Evolutionary conservation across 2,797 vertebrate species (phyloP).

Genomic region (Falco columbarius): DNA sequence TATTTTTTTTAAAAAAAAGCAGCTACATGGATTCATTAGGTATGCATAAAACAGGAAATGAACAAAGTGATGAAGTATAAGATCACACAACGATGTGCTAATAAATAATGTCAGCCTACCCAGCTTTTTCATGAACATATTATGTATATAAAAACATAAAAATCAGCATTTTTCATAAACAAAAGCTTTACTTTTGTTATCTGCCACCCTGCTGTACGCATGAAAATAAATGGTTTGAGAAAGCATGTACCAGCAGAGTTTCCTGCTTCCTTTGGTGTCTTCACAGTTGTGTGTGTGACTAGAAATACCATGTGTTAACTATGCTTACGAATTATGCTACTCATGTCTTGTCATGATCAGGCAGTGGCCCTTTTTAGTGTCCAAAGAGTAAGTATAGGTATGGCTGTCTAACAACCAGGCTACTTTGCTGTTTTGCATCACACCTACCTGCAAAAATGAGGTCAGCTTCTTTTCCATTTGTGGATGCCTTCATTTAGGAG

Average conservation of each 20-base stretch:
- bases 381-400: background rate
- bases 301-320: background rate
- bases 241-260: background rate
- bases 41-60: constrained; percentile 26
- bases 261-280: background rate
- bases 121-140: background rate
- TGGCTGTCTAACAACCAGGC: background rate
- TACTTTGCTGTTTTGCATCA: background rate
- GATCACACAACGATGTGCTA: background rate
- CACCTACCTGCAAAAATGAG: constrained; percentile 2
- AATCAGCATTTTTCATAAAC: background rate
- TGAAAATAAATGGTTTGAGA: background rate
- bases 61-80: background rate
- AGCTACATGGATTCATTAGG: background rate
- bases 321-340: background rate
- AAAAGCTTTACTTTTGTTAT: background rate
- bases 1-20: background rate
- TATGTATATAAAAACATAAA: background rate
- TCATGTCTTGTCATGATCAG: background rate
- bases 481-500: background rate
- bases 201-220: background rate
- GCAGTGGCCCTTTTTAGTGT: background rate
- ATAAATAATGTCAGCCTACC: background rate
- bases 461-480: background rate
- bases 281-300: background rate